Base-by-base conservation (phyloP, 2,797 vertebrate species). In the Rhinella marina region DNA sequence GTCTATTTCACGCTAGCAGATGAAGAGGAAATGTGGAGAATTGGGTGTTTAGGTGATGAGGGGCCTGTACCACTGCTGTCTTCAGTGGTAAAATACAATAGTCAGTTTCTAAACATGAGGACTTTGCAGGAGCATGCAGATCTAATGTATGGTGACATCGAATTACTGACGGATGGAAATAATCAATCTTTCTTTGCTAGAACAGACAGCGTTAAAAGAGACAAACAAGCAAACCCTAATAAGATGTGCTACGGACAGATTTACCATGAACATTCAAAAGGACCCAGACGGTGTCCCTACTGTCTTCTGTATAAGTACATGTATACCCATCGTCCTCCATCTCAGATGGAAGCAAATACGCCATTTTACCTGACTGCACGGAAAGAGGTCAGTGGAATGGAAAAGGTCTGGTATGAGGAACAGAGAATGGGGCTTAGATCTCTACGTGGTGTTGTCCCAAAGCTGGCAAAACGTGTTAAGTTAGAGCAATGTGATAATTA, bases 401-500 rank as follows among this genome's bases (percentile, higher is more conserved):
- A 89, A 75, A 91, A 88, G 0, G 10, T 91, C 72, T 94, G 92
- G 89, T 93, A 92, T 0, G 32, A 93, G 86, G 90, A 94, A n/a
- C 91, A 92, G 91, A 90, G 91, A 68, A 93, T 92, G 92, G 91
- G 91, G 0, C 88, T 93, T 3, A 12, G 76, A 17, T 93, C 90
- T 7, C 87, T 93, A 19, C 90, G 91, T 41, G 90, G 88, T 13
- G 79, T 92, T 0, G 48, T 93, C 54, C 91, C 92, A 5, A 94
- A 92, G 54, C 77, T 93, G 84, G 91, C 66, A 1, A 94, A 92
- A 90, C 93, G 92, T 59, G 90, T 92, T 41, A 94, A 92, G 86
- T 89, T 93, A 87, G 90, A 93, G 19, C 91, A 92, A 64, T 91
- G 90, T 70, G 91, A 95, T 90, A 91, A 93, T 88, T 93, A 92